Base-by-base conservation (phyloP, 2,113 vertebrate species). In the Choloepus hoffmanni region DNA sequence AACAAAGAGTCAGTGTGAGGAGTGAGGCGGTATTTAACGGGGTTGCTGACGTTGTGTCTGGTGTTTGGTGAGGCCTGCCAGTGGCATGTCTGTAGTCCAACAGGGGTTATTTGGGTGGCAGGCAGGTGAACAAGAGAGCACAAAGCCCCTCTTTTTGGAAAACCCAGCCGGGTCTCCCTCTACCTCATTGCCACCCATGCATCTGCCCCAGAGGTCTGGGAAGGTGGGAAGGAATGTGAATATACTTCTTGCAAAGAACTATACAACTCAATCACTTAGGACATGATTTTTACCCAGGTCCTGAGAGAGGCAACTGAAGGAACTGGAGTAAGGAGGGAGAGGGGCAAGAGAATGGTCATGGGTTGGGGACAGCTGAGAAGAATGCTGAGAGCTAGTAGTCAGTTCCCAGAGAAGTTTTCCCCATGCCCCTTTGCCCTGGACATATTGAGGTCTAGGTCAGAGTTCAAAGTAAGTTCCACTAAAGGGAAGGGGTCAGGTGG, bases 391-490 rank as follows among this genome's bases (percentile, higher is more conserved):
- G 58, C 77, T 55, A 67, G 28, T 1, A 72, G 82, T 76, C 62
- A 30, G 55, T 53, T 26, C 14, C 72, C 55, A 73, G 30, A 6
- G 72, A 89, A 58, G 43, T 78, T 72, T 50, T 85, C 58, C 65
- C 73, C 70, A 63, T 70, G 26, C 43, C 24, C 12, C 40, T 85
- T n/a, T 63, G n/a, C 67, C 24, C 78, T 92, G 70, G 62, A 89
- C 7, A 53, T 21, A 0, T 2, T 81, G 87, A 96, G 43, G 50
- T 50, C 89, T 92, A 94, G 92, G 96, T 96, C 81, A 90, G 85
- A 76, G 93, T 96, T 96, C 86, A 96, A 93, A 94, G 89, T 74
- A n/a, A 96, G 93, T 92, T 90, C 76, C 97, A 95, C 79, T 86
- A 28, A 82, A 21, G 15, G 63, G 48, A 90, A 94, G 19, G 93